Evolutionary conservation across 2,888 invertebrate genomes (phyloP), one percentile per base, ranked within the genome.

Genomic region (Ophraella communa): DNA sequence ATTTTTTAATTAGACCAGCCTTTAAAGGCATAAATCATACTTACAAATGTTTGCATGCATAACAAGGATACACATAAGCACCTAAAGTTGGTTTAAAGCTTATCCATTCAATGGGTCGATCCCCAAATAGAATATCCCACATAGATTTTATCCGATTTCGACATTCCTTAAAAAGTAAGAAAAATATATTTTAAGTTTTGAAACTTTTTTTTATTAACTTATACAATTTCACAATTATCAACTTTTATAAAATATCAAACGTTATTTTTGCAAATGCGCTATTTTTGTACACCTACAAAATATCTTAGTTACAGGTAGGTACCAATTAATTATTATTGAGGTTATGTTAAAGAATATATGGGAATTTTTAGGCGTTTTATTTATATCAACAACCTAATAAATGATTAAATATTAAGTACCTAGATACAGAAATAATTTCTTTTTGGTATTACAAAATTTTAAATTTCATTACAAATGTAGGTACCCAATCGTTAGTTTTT

Each of bases 51-150:
- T 71, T 57, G 44, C 74, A 74, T 1, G 74, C 66, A 47, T 70
- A 73, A 59, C 73, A 74, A 8, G 71, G 68, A 21, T 72, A 74
- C 3, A 73, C 71, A 30, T 68, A 56, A 5, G 65, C 53, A 2
- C 71, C 73, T 44, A 71, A 45, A 4, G 69, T 62, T 21, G 74
- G 74, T 30, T 73, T 73, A 58, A 72, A 70, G n/a, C 73, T 68
- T n/a, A 74, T 73, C 73, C 73, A 73, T 61, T 73, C 72, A 35
- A 70, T 52, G 4, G 52, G 45, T 24, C 64, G 55, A 35, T 69
- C 63, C 18, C 70, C 72, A 55, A 73, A 73, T 14, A 73, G 20
- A 10, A 67, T 51, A 58, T 73, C 67, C 57, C 71, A 72, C 68
- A 66, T 70, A 66, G 49, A 66, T 66, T 39, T 44, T 17, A 69